These are phyloP conservation scores for Drosophila nikananu DNA, from an alignment of 1,140 invertebrate species.

Conservation along the genomic window DNA sequence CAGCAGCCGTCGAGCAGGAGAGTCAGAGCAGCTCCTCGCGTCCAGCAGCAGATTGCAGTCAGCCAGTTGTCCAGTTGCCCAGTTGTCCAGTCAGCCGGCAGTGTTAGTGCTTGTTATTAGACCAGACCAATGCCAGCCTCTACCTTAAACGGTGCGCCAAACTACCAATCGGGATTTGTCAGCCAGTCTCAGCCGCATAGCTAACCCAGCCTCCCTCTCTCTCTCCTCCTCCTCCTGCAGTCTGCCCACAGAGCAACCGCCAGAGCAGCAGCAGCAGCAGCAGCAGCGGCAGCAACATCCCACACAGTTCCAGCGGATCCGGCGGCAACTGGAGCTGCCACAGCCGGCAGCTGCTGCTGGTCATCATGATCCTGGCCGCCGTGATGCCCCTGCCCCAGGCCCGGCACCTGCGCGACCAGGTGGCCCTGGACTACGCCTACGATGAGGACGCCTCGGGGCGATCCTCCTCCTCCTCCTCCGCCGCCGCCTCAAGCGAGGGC, in stretches of 20 bases:
- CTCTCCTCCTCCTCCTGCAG: constrained; percentile 27
- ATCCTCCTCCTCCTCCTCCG: constrained; percentile 18
- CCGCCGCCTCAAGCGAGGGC: background rate
- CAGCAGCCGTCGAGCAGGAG: constrained; percentile 42
- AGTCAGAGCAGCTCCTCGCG: constrained; percentile 27
- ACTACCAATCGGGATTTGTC: constrained; percentile 2
- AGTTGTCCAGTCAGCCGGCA: constrained; percentile 2
- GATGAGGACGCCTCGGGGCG: constrained; percentile 38
- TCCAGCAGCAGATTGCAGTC: constrained; percentile 3
- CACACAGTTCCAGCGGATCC: constrained; percentile 11
- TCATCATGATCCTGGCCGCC: constrained; percentile 46
- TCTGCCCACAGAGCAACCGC: constrained; percentile 35
- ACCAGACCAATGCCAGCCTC: constrained; percentile 49
- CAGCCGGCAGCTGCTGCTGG: constrained; percentile 20
- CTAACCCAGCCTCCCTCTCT: constrained; percentile 5
- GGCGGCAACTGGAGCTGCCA: constrained; percentile 25
- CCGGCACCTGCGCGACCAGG: constrained; percentile 58
- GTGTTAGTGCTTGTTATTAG: constrained; percentile 16
- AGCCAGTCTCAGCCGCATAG: background rate
- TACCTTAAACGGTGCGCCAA: constrained; percentile 46
- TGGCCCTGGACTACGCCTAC: constrained; percentile 43
- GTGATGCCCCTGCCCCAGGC: constrained; percentile 52
- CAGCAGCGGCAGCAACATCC: constrained; percentile 10
- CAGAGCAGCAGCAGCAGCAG: constrained; percentile 4
- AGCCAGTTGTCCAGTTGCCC: background rate